Evolutionary conservation across 2,888 invertebrate genomes (phyloP), one percentile per base, ranked within the genome.

Genomic region (Tetranychus piercei): DNA sequence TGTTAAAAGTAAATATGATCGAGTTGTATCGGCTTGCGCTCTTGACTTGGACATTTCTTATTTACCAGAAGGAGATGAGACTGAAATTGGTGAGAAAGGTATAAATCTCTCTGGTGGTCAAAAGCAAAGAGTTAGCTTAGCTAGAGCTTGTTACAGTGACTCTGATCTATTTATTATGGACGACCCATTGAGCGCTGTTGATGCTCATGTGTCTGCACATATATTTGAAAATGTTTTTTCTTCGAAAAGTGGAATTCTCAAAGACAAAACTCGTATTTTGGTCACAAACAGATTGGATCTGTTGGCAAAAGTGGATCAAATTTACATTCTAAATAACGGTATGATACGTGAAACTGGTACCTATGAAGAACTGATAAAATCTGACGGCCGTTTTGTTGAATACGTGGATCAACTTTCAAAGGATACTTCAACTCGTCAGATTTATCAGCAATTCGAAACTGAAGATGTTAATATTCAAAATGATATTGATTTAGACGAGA

Each of bases 1-100:
- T 73, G 79, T 83, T 5, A 72, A 73, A 20, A 23, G 44, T 23
- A 72, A 71, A 34, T 84, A 84, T 78, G 74, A 82, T 3, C 77
- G 80, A 66, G 81, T 84, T 0, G 77, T 85, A 1, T 82, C 83
- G 18, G 82, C 83, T 0, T 85, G 85, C 79, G 84, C 84, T 1
- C 80, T 85, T 43, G 79, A 79, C n/a, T 80, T 82, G 4, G 85
- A 85, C 78, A 80, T 85, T 73, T 82, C 82, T 20, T 22, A 34
- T 20, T 80, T 86, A 44, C 84, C 85, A 1, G 94, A 90, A 18
- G 94, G 96, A 0, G 97, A 99, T 85, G 87, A 88, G 81, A 99
- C 97, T 0, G 97, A 99, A 85, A 97, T 99, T 79, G 99, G 99
- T 77, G 97, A 99, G 84, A 73, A 73, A 65, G 73, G 73, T 45